Conservation (phyloP, 2,888 invertebrate species). For the Harpagoxenus sublaevis region DNA sequence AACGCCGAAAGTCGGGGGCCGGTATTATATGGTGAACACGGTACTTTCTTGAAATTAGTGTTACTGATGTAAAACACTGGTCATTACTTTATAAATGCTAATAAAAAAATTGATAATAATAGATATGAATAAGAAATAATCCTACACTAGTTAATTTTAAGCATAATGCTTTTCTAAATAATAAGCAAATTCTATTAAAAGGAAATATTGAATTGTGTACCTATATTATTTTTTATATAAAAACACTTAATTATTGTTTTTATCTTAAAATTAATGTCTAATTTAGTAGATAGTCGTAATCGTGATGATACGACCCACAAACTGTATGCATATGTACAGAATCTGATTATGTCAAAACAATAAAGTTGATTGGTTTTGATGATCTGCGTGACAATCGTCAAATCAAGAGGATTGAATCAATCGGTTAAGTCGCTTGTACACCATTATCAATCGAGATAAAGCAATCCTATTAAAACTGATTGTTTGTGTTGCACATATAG, state of each 20-base stretch:
- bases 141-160: background rate
- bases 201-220: no score
- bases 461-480: slow-evolving; percentile 22
- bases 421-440: background rate
- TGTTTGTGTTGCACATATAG: background rate
- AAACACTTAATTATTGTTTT: background rate
- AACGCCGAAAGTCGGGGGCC: slow-evolving; percentile 25
- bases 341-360: background rate
- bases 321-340: background rate
- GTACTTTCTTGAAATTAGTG: background rate
- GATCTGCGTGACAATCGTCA: background rate
- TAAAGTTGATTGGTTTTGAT: background rate
- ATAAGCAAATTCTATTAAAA: background rate
- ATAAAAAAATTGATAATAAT: background rate
- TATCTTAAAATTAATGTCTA: background rate
- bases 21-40: background rate
- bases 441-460: background rate
- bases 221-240: background rate
- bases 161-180: background rate
- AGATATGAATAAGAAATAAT: slow-evolving; percentile 7
- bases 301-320: background rate
- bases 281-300: background rate
- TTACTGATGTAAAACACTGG: background rate
- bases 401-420: slow-evolving; percentile 4
- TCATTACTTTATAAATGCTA: slow-evolving; percentile 11